A percentile compares a stretch with the other conserved stretches of the same genome.
Conservation (phyloP, 1,140 invertebrate genomes). For the Lepidurus arcticus region DNA sequence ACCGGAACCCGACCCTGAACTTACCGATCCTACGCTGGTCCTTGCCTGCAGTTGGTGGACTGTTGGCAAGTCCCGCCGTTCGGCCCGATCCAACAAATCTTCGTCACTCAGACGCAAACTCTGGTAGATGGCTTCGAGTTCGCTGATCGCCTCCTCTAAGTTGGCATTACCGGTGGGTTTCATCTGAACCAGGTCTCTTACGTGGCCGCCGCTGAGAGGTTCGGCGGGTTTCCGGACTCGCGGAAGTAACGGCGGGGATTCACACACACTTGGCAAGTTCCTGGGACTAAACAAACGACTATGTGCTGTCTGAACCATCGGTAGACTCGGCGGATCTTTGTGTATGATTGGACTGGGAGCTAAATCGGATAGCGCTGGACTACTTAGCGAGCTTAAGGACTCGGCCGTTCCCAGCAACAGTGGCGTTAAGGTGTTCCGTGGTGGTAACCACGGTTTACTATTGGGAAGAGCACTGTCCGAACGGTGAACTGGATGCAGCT, state of each 20-base stretch:
- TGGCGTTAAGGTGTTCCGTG: slow-evolving; percentile 34
- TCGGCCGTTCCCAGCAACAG: slow-evolving; percentile 39
- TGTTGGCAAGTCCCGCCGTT: slow-evolving; percentile 64
- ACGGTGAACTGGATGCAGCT: slow-evolving; percentile 36
- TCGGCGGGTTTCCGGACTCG: not conserved
- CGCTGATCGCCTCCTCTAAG: slow-evolving; percentile 76
- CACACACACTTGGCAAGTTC: not conserved
- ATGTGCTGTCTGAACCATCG: slow-evolving; percentile 42
- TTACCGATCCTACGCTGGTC: not conserved
- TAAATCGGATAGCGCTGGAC: slow-evolving; percentile 36
- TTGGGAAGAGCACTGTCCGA: slow-evolving; percentile 8
- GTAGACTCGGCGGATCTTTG: slow-evolving; percentile 39
- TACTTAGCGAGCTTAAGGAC: slow-evolving; percentile 42
- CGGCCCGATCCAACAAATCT: slow-evolving; percentile 67
- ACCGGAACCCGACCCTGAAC: slow-evolving; percentile 26
- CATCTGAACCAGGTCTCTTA: slow-evolving; percentile 30
- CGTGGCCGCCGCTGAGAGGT: not conserved
- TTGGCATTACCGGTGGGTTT: slow-evolving; percentile 59
- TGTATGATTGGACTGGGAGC: slow-evolving; percentile 20
- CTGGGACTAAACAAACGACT: not conserved
- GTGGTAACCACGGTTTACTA: slow-evolving; percentile 27
- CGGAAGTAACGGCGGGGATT: not conserved
- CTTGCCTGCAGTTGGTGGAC: slow-evolving; percentile 40
- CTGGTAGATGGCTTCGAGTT: slow-evolving; percentile 77
- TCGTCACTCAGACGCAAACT: slow-evolving; percentile 53